Percentiles rank a stretch among this genome's conserved stretches.
These are phyloP conservation scores for Cheilinus undulatus DNA, from an alignment of 2,113 vertebrate species.

Conservation along the genomic window DNA sequence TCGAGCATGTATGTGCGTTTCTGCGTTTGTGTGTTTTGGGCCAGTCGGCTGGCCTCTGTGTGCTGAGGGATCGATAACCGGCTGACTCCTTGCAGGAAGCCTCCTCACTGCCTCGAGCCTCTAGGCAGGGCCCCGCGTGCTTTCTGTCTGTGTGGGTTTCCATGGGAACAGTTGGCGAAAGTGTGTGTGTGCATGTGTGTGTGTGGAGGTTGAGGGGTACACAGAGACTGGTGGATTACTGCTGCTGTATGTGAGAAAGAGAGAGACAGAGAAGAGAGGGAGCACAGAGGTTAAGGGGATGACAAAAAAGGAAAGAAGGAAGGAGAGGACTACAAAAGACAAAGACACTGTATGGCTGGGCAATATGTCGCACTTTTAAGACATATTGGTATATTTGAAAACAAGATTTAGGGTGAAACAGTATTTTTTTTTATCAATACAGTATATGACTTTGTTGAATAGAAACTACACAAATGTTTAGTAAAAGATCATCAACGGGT, in stretches of 20 bases:
- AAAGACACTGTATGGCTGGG: too few relatives aligned
- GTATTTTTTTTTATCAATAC: too few relatives aligned
- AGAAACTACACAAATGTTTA: too few relatives aligned
- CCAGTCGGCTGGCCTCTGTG: slow-evolving; percentile 42
- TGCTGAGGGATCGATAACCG: slow-evolving; percentile 75
- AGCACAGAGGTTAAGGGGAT: slow-evolving; percentile 17
- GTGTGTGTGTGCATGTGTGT: slow-evolving; percentile 27
- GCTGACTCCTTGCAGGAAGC: slow-evolving; percentile 69
- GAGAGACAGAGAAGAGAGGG: slow-evolving; percentile 18
- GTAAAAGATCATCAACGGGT: too few relatives aligned
- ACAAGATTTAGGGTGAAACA: too few relatives aligned
- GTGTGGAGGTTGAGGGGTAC: slow-evolving; percentile 30
- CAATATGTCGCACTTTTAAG: too few relatives aligned
- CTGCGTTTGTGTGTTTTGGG: background rate
- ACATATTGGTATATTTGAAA: too few relatives aligned
- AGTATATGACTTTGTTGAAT: too few relatives aligned
- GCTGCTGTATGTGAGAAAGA: slow-evolving; percentile 14
- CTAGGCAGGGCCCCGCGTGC: slow-evolving; percentile 63
- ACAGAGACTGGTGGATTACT: slow-evolving; percentile 45
- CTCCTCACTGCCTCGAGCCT: slow-evolving; percentile 61
- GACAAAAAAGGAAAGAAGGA: slow-evolving; percentile 13
- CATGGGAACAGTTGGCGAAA: slow-evolving; percentile 74
- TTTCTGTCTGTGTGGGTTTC: slow-evolving; percentile 76
- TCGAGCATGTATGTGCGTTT: background rate
- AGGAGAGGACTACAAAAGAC: background rate